Evolutionary conservation across 2,113 vertebrate genomes (phyloP).

Genomic region (Quiscalus mexicanus): DNA sequence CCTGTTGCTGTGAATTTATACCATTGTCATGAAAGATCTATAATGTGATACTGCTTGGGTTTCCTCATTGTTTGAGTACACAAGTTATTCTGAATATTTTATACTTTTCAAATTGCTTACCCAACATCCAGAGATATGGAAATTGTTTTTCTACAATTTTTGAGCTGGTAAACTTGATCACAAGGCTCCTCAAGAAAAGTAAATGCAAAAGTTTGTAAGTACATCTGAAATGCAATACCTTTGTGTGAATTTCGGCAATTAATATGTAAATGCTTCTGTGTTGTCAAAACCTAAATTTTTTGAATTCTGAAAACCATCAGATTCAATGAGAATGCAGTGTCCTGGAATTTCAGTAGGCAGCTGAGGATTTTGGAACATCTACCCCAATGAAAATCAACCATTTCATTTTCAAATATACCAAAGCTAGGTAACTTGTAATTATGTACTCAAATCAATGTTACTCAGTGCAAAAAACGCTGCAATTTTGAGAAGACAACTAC

Average conservation of each 20-base stretch:
- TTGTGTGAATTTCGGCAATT: background rate
- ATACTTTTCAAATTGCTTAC: background rate
- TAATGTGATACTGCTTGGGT: background rate
- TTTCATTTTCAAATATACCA: background rate
- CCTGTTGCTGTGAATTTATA: background rate
- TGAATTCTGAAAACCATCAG: background rate
- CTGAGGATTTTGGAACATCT: background rate
- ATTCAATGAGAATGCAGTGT: background rate
- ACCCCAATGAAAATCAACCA: background rate
- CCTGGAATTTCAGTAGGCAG: background rate
- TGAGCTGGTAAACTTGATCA: background rate
- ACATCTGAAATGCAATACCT: background rate
- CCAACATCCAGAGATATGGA: background rate
- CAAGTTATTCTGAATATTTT: background rate
- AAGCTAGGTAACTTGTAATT: background rate
- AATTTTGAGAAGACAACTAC: background rate
- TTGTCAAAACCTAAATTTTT: background rate
- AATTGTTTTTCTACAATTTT: background rate
- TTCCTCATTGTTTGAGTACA: background rate
- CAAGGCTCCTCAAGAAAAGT: background rate
- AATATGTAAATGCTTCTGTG: background rate
- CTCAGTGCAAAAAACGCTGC: background rate
- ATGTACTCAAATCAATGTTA: background rate
- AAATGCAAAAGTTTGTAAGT: background rate
- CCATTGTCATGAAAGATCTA: background rate